A percentile compares a stretch with the other conserved stretches of the same genome.
Conservation (phyloP, 2,888 invertebrate genomes). For the Tipula confusa region DNA sequence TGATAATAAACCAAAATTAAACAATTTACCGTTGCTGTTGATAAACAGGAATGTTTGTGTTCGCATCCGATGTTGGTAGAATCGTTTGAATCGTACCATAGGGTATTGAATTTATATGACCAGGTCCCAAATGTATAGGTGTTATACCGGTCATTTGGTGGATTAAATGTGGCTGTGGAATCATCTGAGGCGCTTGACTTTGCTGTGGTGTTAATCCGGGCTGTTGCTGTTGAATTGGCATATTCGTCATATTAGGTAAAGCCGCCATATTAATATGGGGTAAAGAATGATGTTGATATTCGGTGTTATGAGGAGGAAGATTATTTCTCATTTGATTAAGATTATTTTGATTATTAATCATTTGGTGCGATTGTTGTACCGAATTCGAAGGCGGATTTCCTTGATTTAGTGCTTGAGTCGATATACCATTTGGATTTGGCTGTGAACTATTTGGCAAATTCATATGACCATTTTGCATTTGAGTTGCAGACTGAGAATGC, state of each 20-base stretch:
- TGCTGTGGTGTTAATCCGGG: constrained; percentile 30
- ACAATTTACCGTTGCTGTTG: constrained; percentile 49
- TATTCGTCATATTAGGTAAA: background rate
- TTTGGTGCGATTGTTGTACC: too few species aligned
- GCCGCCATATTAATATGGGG: background rate
- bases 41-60: constrained; percentile 49
- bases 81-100: constrained; percentile 39
- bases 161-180: constrained; percentile 26
- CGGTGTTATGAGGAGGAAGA: background rate
- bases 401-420: constrained; percentile 35
- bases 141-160: constrained; percentile 26
- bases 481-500: constrained; percentile 40
- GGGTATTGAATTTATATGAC: background rate
- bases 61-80: constrained; percentile 45
- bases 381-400: constrained; percentile 30
- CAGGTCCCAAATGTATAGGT: background rate
- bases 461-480: constrained; percentile 45
- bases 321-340: constrained; percentile 30
- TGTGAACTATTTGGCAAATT: constrained; percentile 35
- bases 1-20: background rate
- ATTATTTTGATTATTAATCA: too few species aligned
- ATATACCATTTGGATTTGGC: constrained; percentile 34
- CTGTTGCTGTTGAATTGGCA: background rate
- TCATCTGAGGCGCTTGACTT: background rate
- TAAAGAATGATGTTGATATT: background rate